Evolutionary conservation across 2,113 vertebrate species (phyloP).

Genomic region (Nematolebias whitei): DNA sequence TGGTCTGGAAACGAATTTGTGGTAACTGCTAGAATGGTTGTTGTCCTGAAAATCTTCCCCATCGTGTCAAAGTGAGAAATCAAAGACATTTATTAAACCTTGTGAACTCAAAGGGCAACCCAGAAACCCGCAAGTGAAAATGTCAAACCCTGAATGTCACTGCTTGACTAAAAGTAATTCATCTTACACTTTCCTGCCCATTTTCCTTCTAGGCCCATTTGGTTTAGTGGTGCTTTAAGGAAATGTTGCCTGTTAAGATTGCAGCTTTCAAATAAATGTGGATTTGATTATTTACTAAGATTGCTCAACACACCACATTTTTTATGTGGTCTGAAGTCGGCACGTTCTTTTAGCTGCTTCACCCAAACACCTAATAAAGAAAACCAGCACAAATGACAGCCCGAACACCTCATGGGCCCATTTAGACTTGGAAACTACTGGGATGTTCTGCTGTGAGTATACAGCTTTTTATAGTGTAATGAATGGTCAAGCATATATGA

Average conservation of each 20-base stretch:
- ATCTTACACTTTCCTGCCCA: constrained; percentile 7
- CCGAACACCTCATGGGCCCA: constrained; percentile 28
- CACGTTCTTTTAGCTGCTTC: constrained; percentile 8
- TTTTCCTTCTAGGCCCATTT: constrained; percentile 4
- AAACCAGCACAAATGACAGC: constrained; percentile 18
- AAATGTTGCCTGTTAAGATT: constrained; percentile 20
- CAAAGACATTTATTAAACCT: constrained; percentile 44
- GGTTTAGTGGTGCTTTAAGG: constrained; percentile 19
- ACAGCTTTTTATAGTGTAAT: constrained; percentile 63
- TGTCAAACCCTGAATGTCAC: constrained; percentile 7
- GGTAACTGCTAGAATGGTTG: constrained; percentile 49
- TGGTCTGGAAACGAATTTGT: constrained; percentile 56
- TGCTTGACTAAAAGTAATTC: constrained; percentile 10
- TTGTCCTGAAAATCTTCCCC: constrained; percentile 8
- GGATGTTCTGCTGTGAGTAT: constrained; percentile 64
- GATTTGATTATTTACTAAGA: constrained; percentile 26
- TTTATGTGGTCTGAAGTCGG: background rate
- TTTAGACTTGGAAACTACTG: constrained; percentile 62
- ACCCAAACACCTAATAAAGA: constrained; percentile 11
- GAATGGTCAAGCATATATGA: constrained; percentile 45
- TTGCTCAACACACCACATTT: constrained; percentile 20
- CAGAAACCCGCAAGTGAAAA: constrained; percentile 31
- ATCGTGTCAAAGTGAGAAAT: constrained; percentile 48
- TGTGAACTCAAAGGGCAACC: constrained; percentile 35
- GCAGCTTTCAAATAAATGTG: constrained; percentile 25